These are phyloP conservation scores for Syncerus caffer DNA, from an alignment of 2,797 vertebrate genomes.

Conservation along the genomic window DNA sequence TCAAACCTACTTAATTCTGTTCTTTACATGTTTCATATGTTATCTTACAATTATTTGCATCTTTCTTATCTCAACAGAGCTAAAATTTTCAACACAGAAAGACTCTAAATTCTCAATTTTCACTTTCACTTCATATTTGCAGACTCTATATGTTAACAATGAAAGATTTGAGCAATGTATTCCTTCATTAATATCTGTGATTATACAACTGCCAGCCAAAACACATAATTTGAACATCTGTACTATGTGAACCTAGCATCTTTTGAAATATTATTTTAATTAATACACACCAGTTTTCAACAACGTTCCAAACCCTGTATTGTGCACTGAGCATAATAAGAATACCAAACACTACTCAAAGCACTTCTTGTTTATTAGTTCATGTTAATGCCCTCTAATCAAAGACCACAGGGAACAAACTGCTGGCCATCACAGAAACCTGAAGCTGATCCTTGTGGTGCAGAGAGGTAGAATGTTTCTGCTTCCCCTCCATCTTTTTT, in stretches of 20 bases:
- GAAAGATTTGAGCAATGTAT: background rate
- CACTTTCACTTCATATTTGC: background rate
- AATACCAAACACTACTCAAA: background rate
- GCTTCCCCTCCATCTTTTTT: background rate
- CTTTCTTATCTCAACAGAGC: background rate
- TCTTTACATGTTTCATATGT: background rate
- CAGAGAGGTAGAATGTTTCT: background rate
- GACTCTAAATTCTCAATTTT: background rate
- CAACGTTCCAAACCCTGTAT: background rate
- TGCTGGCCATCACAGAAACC: background rate
- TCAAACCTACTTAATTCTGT: background rate
- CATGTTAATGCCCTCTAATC: background rate
- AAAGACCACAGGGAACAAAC: background rate
- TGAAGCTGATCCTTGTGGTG: fast-evolving
- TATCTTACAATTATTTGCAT: background rate
- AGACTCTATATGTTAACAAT: background rate
- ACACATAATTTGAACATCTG: background rate
- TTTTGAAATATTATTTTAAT: background rate
- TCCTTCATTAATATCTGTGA: background rate
- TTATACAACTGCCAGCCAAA: background rate
- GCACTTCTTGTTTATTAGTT: background rate
- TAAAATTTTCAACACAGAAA: background rate
- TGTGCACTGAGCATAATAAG: background rate
- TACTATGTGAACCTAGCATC: background rate
- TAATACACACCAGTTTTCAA: background rate